These are phyloP conservation scores for Novumbra hubbsi DNA, from an alignment of 2,797 vertebrate species.

Conservation along the genomic window DNA sequence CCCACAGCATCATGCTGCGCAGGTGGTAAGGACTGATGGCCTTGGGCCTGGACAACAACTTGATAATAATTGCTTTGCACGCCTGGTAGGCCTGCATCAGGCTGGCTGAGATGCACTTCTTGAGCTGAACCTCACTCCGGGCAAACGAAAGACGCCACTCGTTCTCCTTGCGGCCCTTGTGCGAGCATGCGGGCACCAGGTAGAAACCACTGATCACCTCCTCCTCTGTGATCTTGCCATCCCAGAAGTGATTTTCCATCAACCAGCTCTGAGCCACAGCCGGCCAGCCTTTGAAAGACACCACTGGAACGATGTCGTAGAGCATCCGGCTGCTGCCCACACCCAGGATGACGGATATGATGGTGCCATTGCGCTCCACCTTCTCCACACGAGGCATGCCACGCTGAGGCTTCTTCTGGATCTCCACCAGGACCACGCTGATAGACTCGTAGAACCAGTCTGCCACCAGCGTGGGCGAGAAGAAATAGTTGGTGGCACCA, in stretches of 20 bases:
- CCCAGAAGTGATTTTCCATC: conserved; percentile 99
- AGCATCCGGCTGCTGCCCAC: conserved; percentile 96
- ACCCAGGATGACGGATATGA: conserved; percentile 90
- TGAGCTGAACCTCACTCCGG: conserved; percentile 94
- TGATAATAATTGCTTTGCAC: conserved; percentile 92
- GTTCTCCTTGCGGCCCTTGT: conserved; percentile 89
- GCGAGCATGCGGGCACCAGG: conserved; percentile 89
- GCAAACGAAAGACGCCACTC: conserved; percentile 98
- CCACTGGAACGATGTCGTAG: conserved; percentile 93
- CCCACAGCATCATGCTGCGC: conserved; percentile 96
- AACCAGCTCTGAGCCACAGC: conserved; percentile 97
- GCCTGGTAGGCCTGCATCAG: conserved; percentile 97
- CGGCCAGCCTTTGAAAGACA: conserved; percentile 97
- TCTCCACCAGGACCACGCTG: conserved; percentile 87
- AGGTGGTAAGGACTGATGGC: conserved; percentile 94
- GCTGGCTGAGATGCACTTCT: conserved; percentile 93
- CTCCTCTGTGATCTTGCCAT: conserved; percentile 97
- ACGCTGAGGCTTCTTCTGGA: conserved; percentile 93
- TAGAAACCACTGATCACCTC: conserved; percentile 98
- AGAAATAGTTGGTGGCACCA: conserved; percentile 92
- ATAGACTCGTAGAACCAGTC: conserved; percentile 95
- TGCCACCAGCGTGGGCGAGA: conserved; percentile 90
- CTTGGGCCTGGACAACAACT: conserved; percentile 90
- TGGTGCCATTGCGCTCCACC: conserved; percentile 88
- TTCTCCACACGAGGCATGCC: conserved; percentile 93